Base-by-base conservation (phyloP, 2,797 vertebrate genomes). In the Danionella dracula region DNA sequence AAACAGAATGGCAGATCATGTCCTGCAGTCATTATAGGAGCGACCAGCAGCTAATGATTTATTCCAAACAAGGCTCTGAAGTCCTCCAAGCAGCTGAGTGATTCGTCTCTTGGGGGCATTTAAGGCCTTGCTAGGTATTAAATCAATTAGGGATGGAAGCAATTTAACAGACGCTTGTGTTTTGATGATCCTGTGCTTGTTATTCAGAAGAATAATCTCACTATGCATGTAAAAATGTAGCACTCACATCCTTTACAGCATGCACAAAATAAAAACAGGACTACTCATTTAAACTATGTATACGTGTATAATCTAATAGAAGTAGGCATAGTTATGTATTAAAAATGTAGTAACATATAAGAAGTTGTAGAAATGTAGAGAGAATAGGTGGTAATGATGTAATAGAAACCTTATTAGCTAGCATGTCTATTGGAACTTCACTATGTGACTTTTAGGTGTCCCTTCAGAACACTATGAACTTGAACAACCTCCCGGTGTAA, bases 131-230 rank as follows among this genome's bases (percentile, higher is more conserved):
- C 58, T 58, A 41, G 70, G 78, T 64, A 75, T 86, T 82, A 73
- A 84, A 89, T 90, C 87, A 92, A 92, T 93, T 86, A 82, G 59
- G 77, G 66, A 79, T 82, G 78, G 82, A 63, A 78, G 69, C 46
- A 78, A 83, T 72, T 82, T 83, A 84, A 88, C 76, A 78, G 76
- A 78, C 78, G 79, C 82, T 82, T 87, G 81, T 63, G 73, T 77
- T 82, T 76, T 78, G 80, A 83, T 80, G 78, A 82, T 77, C 55
- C 46, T 35, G 17, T 72, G 15, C 70, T 71, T 79, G 70, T 79
- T 51, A 75, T 79, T 74, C 76, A 70, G 66, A 51, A 60, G 55
- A 69, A 51, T 65, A 80, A 75, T 83, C 82, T 84, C 85, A 50
- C 27, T 31, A 71, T 76, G 62, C 41, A 41, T 48, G 32, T 5